phyloP scores from a whole-genome alignment of 2,888 invertebrate species.

The Gymnoscelis rufifasciata region DNA sequence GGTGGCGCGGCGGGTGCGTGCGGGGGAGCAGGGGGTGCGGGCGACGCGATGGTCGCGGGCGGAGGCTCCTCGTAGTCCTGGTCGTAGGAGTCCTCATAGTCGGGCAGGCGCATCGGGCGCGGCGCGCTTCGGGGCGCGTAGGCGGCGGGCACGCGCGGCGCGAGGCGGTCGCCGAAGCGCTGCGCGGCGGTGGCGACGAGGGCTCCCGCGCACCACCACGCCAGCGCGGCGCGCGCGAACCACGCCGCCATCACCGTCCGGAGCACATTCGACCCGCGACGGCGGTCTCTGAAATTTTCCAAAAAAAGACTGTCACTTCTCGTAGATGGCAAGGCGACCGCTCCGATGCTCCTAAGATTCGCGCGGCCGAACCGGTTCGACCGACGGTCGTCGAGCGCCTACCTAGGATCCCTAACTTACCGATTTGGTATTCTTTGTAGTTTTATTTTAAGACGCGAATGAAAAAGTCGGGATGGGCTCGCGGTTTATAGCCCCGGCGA shows the following conservation, averaged over 20 bases:
- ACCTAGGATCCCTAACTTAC: conserved; percentile 63
- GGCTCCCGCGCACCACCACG: conserved; percentile 51
- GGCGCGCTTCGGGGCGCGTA: conserved; percentile 61
- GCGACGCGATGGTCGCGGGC: conserved; percentile 36
- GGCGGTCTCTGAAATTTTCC: conserved; percentile 53
- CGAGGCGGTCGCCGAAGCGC: conserved; percentile 66
- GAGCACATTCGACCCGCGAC: conserved; percentile 52
- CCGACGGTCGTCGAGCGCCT: conserved; percentile 53
- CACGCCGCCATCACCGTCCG: conserved; percentile 63
- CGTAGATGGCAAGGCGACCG: conserved; percentile 34
- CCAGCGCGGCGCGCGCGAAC: conserved; percentile 55
- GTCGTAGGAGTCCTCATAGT: conserved; percentile 57
- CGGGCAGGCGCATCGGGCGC: conserved; percentile 45
- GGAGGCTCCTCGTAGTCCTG: conserved; percentile 54
- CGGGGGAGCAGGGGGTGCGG: conserved; percentile 22
- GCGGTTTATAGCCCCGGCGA: conserved; percentile 37
- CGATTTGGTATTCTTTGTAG: conserved; percentile 61
- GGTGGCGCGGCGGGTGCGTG: conserved; percentile 50
- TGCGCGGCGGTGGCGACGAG: conserved; percentile 44
- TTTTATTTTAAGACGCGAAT: conserved; percentile 57
- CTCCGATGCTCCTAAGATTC: conserved; percentile 58
- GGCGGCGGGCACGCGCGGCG: conserved; percentile 63
- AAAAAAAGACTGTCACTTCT: conserved; percentile 38
- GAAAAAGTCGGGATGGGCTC: conserved; percentile 40
- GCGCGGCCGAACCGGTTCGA: conserved; percentile 65